These are phyloP conservation scores for Planiliza haematocheilus DNA, from an alignment of 2,113 vertebrate species.

Conservation along the genomic window DNA sequence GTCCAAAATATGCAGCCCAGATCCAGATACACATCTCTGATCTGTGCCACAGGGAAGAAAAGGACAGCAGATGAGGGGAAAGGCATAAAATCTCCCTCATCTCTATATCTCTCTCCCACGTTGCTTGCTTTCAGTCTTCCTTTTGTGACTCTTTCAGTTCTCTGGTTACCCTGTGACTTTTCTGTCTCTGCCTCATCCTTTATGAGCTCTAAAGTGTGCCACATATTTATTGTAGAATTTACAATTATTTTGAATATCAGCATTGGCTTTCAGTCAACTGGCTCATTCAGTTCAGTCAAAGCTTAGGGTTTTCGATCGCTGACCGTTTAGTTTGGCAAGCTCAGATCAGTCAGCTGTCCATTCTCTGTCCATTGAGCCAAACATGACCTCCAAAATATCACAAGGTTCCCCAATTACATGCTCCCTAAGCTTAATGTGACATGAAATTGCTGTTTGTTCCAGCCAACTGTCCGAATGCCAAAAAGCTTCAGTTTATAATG, in stretches of 20 bases:
- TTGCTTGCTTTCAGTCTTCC: constrained; percentile 12
- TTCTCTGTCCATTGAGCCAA: too few species aligned
- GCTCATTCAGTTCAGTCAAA: too few species aligned
- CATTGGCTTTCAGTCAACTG: not conserved
- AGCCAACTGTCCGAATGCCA: too few species aligned
- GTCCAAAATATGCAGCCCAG: constrained; percentile 64
- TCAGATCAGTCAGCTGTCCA: not conserved
- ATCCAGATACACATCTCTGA: constrained; percentile 68
- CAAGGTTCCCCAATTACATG: too few species aligned
- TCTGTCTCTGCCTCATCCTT: not conserved
- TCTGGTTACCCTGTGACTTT: constrained; percentile 12
- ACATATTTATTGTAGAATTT: not conserved
- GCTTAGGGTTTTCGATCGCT: too few species aligned
- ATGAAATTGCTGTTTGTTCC: too few species aligned
- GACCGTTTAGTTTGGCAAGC: not conserved
- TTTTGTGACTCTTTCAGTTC: constrained; percentile 36
- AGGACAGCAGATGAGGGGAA: constrained; percentile 59
- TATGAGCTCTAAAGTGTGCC: not conserved
- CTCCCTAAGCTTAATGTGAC: too few species aligned
- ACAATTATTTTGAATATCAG: too few species aligned
- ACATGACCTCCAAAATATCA: too few species aligned
- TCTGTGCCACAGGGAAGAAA: constrained; percentile 62
- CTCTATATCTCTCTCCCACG: constrained; percentile 58
- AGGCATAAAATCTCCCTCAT: constrained; percentile 70
- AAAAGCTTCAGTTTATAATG: too few species aligned